Base-by-base conservation (phyloP, 92 coral and sea anemone genomes). In the Epizoanthus fatuus region DNA sequence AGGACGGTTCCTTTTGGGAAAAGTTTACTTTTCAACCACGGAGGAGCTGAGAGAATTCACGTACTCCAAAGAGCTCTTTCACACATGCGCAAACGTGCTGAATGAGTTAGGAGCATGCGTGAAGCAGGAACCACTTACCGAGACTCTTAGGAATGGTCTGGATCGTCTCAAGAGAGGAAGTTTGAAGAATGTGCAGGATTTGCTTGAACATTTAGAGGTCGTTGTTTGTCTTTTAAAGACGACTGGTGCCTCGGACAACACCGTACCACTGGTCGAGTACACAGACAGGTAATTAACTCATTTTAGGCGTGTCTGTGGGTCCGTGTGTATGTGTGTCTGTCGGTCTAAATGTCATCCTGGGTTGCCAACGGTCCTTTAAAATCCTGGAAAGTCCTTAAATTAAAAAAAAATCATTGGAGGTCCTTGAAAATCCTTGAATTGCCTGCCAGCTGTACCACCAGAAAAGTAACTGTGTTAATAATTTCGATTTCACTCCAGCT, bases 161-260 rank as follows among this genome's bases (percentile, higher is more conserved):
- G n/a, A n/a, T n/a, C n/a, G n/a, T n/a, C n/a, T n/a, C n/a, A n/a
- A 87, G 22, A 86, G 73, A 42, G 81, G 91, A 72, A 89, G 91
- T 44, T 74, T 91, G 35, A 73, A 91, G 78, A 80, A 83, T 51
- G 84, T 89, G 11, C 95, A 93, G 62, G 85, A 59, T 52, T 86
- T 95, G 15, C 92, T 93, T 2, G 95, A 89, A 81, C 92, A 95
- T 71, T 85, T 93, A 85, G 98, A 95, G 80, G 87, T 93, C 42
- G 93, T 95, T 63, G 80, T 95, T 53, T 95, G 96, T 87, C 88
- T 93, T 45, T 79, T 95, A 22, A 95, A 95, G 54, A 79, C 91
- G 25, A 47, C 52, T 47, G 67, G 62, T 3, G 86, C 88, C 32
- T 89, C 91, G 1, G 89, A 92, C 39, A 85, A 90, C 16, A 88